Percentiles rank a stretch among this genome's conserved stretches.
Evolutionary conservation across 2,888 invertebrate genomes (phyloP).

Genomic region (Drosophila demipolita): DNA sequence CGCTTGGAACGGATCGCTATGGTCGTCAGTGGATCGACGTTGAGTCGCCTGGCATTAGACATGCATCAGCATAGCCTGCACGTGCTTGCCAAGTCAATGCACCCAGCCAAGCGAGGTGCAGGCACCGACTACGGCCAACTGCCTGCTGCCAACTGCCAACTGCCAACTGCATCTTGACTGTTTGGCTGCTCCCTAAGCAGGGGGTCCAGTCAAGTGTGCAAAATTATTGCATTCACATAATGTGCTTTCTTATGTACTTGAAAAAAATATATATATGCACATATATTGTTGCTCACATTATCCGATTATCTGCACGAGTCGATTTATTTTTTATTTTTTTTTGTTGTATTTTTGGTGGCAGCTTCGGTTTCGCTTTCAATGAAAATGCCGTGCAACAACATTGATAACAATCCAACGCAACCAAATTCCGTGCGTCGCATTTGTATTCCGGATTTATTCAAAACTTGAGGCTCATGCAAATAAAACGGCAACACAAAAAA

Average conservation of each 20-base stretch:
- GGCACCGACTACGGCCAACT: not conserved
- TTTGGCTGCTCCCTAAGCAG: not conserved
- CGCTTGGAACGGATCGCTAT: conserved; percentile 29
- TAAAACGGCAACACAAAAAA: conserved; percentile 21
- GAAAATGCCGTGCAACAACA: conserved; percentile 21
- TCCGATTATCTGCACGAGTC: conserved; percentile 31
- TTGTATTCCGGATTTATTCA: conserved; percentile 47
- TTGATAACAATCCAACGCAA: conserved; percentile 27
- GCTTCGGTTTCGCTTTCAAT: conserved; percentile 50
- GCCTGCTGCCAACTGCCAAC: not conserved
- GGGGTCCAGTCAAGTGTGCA: conserved; percentile 48
- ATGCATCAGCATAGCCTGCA: conserved; percentile 59
- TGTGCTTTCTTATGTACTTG: conserved; percentile 8
- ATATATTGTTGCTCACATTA: conserved; percentile 26
- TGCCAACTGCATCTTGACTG: not conserved
- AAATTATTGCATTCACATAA: conserved; percentile 46
- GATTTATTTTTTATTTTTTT: conserved; percentile 15
- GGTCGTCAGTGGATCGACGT: conserved; percentile 26
- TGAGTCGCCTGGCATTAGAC: conserved; percentile 48
- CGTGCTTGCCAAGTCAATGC: conserved; percentile 61
- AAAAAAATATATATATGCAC: not conserved
- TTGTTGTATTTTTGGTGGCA: conserved; percentile 8
- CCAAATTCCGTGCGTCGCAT: conserved; percentile 46
- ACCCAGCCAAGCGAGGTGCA: conserved; percentile 24
- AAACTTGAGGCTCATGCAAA: conserved; percentile 49